Conservation (phyloP, 2,797 vertebrate genomes). For the Parotocinclus haroldoi region DNA sequence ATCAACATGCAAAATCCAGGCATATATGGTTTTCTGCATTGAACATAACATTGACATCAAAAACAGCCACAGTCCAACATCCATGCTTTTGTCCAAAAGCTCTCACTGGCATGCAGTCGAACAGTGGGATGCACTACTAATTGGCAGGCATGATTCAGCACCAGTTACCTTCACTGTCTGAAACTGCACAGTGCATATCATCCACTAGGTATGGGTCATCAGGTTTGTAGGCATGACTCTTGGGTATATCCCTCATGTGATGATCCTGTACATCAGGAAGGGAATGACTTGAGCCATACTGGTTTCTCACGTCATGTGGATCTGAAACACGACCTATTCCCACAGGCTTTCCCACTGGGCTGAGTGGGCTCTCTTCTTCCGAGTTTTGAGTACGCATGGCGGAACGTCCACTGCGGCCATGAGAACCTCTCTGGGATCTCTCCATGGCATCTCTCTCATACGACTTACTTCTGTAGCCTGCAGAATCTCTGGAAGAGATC, state of each 20-base stretch:
- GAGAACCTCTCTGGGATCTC: constrained; percentile 81
- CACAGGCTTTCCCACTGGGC: constrained; percentile 86
- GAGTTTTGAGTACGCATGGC: constrained; percentile 90
- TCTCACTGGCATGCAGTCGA: constrained; percentile 67
- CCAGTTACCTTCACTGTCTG: constrained; percentile 99
- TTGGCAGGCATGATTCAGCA: constrained; percentile 76
- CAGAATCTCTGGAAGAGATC: constrained; percentile 80
- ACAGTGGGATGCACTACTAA: constrained; percentile 35
- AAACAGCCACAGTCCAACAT: constrained; percentile 44
- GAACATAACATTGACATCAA: constrained; percentile 52
- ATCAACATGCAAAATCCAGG: constrained; percentile 60
- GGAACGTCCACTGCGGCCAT: constrained; percentile 77
- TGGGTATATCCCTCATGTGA: constrained; percentile 91
- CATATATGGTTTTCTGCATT: constrained; percentile 72
- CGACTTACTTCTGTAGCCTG: constrained; percentile 85
- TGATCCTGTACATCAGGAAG: constrained; percentile 98
- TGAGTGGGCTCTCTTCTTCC: constrained; percentile 94
- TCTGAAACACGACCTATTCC: constrained; percentile 78
- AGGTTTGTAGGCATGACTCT: constrained; percentile 92
- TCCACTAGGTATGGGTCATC: constrained; percentile 96
- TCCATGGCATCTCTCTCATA: constrained; percentile 88
- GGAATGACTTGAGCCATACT: constrained; percentile 97
- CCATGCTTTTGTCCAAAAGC: constrained; percentile 46
- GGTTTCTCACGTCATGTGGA: constrained; percentile 86
- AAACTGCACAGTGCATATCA: constrained; percentile 97